Base-by-base conservation (phyloP, 2,113 vertebrate genomes). In the Neopipo cinnamomea region DNA sequence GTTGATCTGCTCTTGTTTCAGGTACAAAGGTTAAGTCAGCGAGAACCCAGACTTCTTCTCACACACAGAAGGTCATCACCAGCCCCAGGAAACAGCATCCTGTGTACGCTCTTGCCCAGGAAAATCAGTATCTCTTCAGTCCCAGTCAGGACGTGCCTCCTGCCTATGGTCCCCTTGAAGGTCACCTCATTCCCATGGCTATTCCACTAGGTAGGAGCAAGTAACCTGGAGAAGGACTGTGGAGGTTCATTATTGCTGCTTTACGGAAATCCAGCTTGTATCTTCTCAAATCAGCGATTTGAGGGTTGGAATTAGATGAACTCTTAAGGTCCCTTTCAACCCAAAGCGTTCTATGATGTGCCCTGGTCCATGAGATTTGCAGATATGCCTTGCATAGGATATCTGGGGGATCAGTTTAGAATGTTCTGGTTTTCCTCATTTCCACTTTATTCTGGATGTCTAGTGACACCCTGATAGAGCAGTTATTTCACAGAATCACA, bases 1-100 rank as follows among this genome's bases (percentile, higher is more conserved):
- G 28, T 52, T 58, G 28, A 2, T 50, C 39, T 92, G 41, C 37
- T 85, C 44, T 59, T 68, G 42, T 97, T 97, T 24, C 93, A 99
- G 99, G 99, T 79, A 98, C 98, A 61, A 99, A 98, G 96, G 88
- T 99, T 12, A 99, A 98, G 94, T 99, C 99, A 77, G 98, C 98
- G 81, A 98, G 97, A 96, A 99, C 99, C 67, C 99, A 99, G 95
- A 99, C 99, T 22, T 96, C 70, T 65, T 89, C 94, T 83, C 68
- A 8, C 31, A 24, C 63, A 24, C 87, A 91, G 27, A 95, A 88
- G 63, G 13, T 91, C 59, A 52, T 46, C 50, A 53, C 55, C 47
- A 90, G 92, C 44, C 91, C 94, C 27, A 79, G 76, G 84, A 94
- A 58, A 7, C 77, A 59, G 13, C 82, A 31, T 15, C 82, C 94